Base-by-base conservation (phyloP, 2,797 vertebrate genomes). In the Coranthus polyacanthus region DNA sequence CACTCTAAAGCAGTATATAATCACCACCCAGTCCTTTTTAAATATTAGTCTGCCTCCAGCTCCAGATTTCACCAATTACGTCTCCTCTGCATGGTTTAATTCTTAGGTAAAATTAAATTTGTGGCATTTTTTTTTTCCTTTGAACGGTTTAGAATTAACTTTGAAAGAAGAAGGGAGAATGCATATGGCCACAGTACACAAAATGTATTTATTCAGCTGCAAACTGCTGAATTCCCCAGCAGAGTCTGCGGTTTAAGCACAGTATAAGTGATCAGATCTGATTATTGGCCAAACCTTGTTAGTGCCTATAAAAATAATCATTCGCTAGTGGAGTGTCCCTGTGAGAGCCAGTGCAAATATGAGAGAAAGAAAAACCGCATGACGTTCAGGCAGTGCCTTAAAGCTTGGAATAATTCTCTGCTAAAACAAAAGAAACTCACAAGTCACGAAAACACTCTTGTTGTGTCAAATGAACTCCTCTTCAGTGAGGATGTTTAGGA, bases 281-380 rank as follows among this genome's bases (percentile, higher is more conserved):
- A 77, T 72, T 75, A 74, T 68, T 53, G 61, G 69, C 81, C 81
- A 86, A 83, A 72, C 41, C 21, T 57, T 77, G 69, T 81, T 72
- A 42, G 63, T 79, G 53, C 70, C 55, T 73, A 53, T 57, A 36
- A 79, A 89, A 86, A 84, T 76, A 75, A 82, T 70, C 61, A 44
- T 62, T 46, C 52, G 11, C 47, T 26, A 10, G 55, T 2, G 44
- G 38, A 55, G 50, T 41, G 73, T 75, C 66, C 68, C 55, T 61
- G 7, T 17, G 41, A 82, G 71, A 71, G 57, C 76, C 74, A 75
- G 70, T 22, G 53, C 54, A 84, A 86, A 83, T 55, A 75, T 6
- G 12, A 44, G 46, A 10, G 38, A 32, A 9, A 22, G 50, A 21
- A 11, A 72, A 77, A 60, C 59, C 34, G 1, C 70, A 45, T 1